Percentiles rank a stretch among this genome's conserved stretches.
phyloP scores from a whole-genome alignment of 2,888 invertebrate species.

The Ceramica pisi region DNA sequence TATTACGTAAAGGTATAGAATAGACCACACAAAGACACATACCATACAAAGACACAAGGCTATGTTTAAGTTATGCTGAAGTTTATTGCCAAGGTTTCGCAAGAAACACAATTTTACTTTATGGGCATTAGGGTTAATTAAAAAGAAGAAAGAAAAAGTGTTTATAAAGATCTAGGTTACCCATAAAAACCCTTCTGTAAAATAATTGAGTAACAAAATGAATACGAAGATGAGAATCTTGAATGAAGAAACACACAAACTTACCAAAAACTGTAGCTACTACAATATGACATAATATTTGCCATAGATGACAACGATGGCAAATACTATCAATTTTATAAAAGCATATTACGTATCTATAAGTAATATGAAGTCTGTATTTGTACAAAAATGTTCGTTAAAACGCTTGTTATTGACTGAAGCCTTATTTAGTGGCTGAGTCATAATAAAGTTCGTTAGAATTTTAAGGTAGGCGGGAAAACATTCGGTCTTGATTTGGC shows the following conservation, averaged over 20 bases:
- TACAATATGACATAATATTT: not conserved
- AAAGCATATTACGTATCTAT: not conserved
- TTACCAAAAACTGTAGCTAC: not conserved
- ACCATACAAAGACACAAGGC: no score
- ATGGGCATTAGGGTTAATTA: no score
- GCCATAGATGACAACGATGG: not conserved
- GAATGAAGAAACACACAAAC: not conserved
- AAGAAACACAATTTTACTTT: not conserved
- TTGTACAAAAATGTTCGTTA: conserved; percentile 51
- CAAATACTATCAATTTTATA: conserved; percentile 18
- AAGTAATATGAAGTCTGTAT: conserved; percentile 14
- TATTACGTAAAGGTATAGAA: no score
- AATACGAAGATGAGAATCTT: not conserved
- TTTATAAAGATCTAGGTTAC: not conserved
- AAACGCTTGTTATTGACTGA: conserved; percentile 37
- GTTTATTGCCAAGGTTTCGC: not conserved
- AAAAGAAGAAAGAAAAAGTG: no score
- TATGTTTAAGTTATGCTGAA: no score
- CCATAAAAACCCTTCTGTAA: not conserved
- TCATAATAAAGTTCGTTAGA: conserved; percentile 54
- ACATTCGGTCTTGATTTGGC: conserved; percentile 35
- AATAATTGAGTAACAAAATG: not conserved
- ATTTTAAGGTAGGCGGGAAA: conserved; percentile 38
- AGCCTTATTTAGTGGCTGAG: conserved; percentile 43
- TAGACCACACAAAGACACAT: no score